Base-by-base conservation (phyloP, 2,888 invertebrate species). In the Drosophila bunnanda region DNA sequence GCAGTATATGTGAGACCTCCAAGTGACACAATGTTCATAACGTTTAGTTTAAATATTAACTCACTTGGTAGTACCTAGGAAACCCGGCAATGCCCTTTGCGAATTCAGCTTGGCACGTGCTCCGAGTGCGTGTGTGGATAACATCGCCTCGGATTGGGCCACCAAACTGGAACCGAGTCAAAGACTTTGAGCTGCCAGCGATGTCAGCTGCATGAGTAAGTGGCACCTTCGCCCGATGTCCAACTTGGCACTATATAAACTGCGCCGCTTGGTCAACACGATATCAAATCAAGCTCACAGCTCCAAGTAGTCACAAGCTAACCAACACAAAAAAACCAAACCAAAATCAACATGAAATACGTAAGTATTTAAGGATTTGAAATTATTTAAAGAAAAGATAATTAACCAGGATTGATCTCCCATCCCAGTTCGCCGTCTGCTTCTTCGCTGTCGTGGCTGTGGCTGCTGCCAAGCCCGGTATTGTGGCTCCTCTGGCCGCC, bases 361-460 rank as follows among this genome's bases (percentile, higher is more conserved):
- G 86, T 86, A 78, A 89, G 89, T 85, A 4, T 5, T 28, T 4
- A 9, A 10, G 20, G 32, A 15, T 34, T 10, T 41, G 22, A 3
- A 22, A 30, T 8, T 20, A n/a, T 5, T 8, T 30, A 4, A 34
- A 4, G 5, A 34, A 58, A 10, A 10, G 25, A 10, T 20, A 48
- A 55, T 9, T 34, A 38, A 55, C 32, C 43, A 30, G 7, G 22
- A n/a, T 0, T 62, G 8, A 41, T 17, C 12, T 15, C 10, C 8
- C 9, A 6, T 39, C 6, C 4, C 53, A 90, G 91, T 78, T 87
- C 71, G 86, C 90, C 56, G 70, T 89, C 71, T 90, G 86, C 69
- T 89, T 88, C 76, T 88, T 88, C 66, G 90, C 90, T 76, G 68
- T 87, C 50, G 36, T 91, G 77, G 91, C 90, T 72, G 73, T 91